These are phyloP conservation scores for Lasioglossum albipes DNA, from an alignment of 1,140 invertebrate species.

Conservation along the genomic window DNA sequence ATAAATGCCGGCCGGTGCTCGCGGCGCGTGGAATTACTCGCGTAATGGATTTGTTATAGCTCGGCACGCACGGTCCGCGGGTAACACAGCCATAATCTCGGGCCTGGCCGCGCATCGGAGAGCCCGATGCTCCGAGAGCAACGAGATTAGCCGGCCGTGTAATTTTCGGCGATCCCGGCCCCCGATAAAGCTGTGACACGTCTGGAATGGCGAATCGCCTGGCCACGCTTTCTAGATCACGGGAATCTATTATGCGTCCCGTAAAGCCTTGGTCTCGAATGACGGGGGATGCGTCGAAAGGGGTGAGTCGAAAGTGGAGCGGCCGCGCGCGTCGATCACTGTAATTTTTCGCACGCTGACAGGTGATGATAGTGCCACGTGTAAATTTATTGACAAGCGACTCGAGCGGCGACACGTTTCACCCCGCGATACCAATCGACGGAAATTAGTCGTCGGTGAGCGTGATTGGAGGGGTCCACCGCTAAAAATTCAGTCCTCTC, in stretches of 20 bases:
- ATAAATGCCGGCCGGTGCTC: slow-evolving; percentile 36
- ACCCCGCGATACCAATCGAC: not conserved
- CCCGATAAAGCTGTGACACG: slow-evolving; percentile 58
- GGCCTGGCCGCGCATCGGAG: not conserved
- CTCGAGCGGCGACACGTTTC: not conserved
- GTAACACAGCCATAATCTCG: slow-evolving; percentile 38
- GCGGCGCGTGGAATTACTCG: slow-evolving; percentile 46
- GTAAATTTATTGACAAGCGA: slow-evolving; percentile 25
- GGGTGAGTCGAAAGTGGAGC: slow-evolving; percentile 29
- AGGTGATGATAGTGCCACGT: not conserved
- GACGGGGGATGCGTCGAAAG: not conserved
- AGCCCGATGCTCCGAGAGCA: slow-evolving; percentile 11
- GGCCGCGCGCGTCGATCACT: not conserved
- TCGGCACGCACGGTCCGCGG: slow-evolving; percentile 28
- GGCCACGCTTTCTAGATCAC: slow-evolving; percentile 34
- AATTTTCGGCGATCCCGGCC: slow-evolving; percentile 56
- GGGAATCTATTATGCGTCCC: slow-evolving; percentile 40
- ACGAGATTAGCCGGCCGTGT: slow-evolving; percentile 56
- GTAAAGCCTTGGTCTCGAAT: not conserved
- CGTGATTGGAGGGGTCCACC: not conserved
- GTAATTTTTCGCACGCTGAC: not conserved
- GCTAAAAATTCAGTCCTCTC: too few relatives aligned
- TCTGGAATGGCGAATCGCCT: slow-evolving; percentile 40
- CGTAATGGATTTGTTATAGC: slow-evolving; percentile 66
- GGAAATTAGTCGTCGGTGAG: not conserved